Evolutionary conservation across 1,140 invertebrate genomes (phyloP), one percentile per base, ranked within the genome.

Genomic region (Aphaenogaster rudis): DNA sequence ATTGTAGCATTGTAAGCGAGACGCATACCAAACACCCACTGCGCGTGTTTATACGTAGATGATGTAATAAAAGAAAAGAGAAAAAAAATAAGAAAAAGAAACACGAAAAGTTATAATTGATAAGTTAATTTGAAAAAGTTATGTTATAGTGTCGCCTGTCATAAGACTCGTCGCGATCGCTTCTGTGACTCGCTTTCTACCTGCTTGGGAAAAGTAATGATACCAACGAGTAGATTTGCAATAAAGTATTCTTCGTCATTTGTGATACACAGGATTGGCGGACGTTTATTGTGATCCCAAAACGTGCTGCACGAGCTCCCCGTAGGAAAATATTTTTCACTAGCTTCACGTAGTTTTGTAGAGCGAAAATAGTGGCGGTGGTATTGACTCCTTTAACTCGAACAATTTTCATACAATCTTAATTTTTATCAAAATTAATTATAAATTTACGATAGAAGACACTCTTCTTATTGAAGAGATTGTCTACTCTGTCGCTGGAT

Each of bases 141-240:
- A 90, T 87, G 59, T 89, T 85, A 77, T 90, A 90, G 63, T 66
- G 48, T 88, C 80, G 88, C 80, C 84, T 88, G 89, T 90, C 86
- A 77, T 90, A 88, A 88, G 64, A 86, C 59, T 11, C 86, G 74
- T 87, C 79, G 63, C 67, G 88, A 71, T 86, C 61, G 88, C 80
- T 90, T 90, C 64, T 79, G 59, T 64, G 33, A 90, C 59, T 86
- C 78, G 88, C 88, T 90, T 88, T 90, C 86, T 86, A 90, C 71
- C 79, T 52, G 76, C 86, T 86, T 87, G 66, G 79, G 45, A 74
- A 64, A 76, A 28, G 28, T 42, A 33, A 87, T 82, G 76, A 52
- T 80, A 64, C 77, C n/a, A 39, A 71, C 61, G 64, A 81, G 76
- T 90, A 88, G 86, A 90, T 52, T 77, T 61, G 80, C 45, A 88